A percentile compares a stretch with the other conserved stretches of the same genome.
phyloP scores from a whole-genome alignment of 2,797 vertebrate genomes.

The Acomys russatus region DNA sequence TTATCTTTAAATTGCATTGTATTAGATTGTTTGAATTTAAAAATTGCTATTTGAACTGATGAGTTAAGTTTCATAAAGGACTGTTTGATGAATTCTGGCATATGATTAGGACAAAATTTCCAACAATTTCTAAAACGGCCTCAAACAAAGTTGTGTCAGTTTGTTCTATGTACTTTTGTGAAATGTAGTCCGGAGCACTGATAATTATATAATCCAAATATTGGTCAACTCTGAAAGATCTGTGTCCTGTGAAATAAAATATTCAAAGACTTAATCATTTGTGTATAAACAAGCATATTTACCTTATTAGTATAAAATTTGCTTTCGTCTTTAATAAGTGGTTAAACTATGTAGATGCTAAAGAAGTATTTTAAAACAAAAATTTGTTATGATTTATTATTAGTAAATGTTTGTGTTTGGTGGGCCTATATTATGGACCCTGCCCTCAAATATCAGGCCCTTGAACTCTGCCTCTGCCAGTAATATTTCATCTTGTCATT shows the following conservation, averaged over 20 bases:
- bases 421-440: background rate
- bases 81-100: background rate
- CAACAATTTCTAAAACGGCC: background rate
- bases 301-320: background rate
- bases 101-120: background rate
- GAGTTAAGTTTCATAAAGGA: background rate
- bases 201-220: background rate
- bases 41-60: background rate
- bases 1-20: background rate
- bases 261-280: background rate
- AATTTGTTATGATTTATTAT: background rate
- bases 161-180: background rate
- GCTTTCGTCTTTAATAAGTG: background rate
- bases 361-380: background rate
- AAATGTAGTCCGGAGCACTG: background rate
- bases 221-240: background rate
- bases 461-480: background rate
- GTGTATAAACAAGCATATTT: background rate
- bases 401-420: background rate
- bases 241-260: background rate
- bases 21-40: background rate
- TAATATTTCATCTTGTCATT: background rate
- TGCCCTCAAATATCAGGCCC: background rate
- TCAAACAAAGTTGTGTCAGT: background rate
- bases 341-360: background rate